Evolutionary conservation across 2,113 vertebrate genomes (phyloP).

Genomic region (human (Homo sapiens)): DNA sequence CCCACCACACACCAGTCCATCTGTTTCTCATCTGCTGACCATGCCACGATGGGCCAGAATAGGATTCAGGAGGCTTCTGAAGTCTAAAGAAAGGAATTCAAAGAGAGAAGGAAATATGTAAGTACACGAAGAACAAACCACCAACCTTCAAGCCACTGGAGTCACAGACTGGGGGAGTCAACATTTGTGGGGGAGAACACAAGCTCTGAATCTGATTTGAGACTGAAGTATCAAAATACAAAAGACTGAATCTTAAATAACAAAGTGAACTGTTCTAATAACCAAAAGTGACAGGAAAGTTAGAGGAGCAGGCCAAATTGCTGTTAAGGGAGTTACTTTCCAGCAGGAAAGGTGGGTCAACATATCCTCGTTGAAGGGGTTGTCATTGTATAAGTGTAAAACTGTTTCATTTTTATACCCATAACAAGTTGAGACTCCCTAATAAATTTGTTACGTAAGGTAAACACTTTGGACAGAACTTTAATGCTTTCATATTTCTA

Average conservation of each 20-base stretch:
- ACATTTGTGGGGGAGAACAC: no score
- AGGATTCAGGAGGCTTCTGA: no score
- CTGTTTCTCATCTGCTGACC: background rate
- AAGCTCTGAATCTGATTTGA: background rate
- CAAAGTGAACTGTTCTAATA: background rate
- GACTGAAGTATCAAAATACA: background rate
- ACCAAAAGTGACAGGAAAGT: background rate
- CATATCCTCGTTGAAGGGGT: background rate
- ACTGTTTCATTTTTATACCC: conserved; percentile 1
- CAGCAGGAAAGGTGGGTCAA: background rate
- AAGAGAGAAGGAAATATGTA: background rate
- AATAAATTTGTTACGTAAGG: conserved; percentile 58
- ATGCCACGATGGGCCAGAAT: accelerated
- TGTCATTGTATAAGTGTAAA: conserved; percentile 8
- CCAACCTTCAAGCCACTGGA: background rate
- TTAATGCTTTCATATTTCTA: conserved; percentile 52
- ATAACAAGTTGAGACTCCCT: conserved; percentile 10
- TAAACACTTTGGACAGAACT: conserved; percentile 37
- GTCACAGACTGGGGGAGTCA: background rate
- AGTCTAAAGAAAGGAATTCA: background rate
- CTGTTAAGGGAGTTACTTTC: background rate
- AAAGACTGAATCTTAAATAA: background rate
- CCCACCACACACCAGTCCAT: background rate
- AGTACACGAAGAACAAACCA: background rate
- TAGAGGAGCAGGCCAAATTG: background rate